Conservation (phyloP, 1,140 invertebrate genomes). For the Cydia amplana region DNA sequence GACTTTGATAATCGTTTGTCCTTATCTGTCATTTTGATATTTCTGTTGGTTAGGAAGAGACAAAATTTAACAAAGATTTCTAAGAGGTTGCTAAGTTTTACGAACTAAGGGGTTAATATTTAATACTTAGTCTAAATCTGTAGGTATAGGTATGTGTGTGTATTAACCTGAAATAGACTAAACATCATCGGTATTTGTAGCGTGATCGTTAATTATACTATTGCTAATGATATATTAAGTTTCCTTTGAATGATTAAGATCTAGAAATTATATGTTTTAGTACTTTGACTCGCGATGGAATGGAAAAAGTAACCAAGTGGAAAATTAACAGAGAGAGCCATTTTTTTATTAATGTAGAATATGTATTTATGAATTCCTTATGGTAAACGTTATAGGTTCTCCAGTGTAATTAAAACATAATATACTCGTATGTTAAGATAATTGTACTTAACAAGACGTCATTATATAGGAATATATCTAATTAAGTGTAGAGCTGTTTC, state of each 20-base stretch:
- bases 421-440: not conserved
- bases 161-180: not conserved
- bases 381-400: not conserved
- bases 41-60: too few relatives aligned
- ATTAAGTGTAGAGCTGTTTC: not conserved
- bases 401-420: not conserved
- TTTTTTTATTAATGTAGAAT: not conserved
- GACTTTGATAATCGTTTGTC: too few relatives aligned
- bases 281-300: constrained; percentile 1
- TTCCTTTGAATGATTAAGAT: not conserved
- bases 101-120: too few relatives aligned
- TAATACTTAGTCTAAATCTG: too few relatives aligned
- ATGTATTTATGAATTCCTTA: not conserved
- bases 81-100: too few relatives aligned
- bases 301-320: not conserved
- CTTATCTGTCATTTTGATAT: too few relatives aligned
- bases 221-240: constrained; percentile 15
- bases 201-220: not conserved
- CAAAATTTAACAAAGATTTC: too few relatives aligned
- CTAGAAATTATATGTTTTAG: not conserved
- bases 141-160: too few relatives aligned
- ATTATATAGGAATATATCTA: not conserved
- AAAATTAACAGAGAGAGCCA: not conserved
- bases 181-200: not conserved
- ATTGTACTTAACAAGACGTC: not conserved